Percentiles rank a stretch among this genome's conserved stretches.
Evolutionary conservation across 2,888 invertebrate genomes (phyloP).

Genomic region (Mimas tiliae): DNA sequence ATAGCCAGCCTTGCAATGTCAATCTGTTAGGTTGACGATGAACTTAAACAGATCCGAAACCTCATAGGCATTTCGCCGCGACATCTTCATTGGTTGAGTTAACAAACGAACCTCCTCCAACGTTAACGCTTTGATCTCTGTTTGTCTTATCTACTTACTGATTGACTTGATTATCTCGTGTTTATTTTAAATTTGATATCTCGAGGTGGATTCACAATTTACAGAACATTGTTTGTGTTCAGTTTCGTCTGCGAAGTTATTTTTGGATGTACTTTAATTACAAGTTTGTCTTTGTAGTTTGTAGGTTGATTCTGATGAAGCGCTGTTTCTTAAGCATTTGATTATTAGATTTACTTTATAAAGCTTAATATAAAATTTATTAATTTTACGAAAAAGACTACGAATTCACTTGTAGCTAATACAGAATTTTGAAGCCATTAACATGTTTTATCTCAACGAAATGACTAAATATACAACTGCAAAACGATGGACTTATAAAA

Average conservation of each 20-base stretch:
- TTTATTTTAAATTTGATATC: slow-evolving; percentile 31
- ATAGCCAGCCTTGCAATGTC: neutral
- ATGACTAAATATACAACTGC: too few species aligned
- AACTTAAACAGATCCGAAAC: slow-evolving; percentile 16
- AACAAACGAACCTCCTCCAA: slow-evolving; percentile 72
- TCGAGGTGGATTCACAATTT: slow-evolving; percentile 39
- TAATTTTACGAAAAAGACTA: too few species aligned
- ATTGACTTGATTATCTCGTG: slow-evolving; percentile 34
- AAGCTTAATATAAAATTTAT: too few species aligned
- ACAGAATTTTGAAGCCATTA: too few species aligned
- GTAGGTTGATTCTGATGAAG: neutral
- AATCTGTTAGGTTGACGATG: slow-evolving; percentile 9
- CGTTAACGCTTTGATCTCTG: slow-evolving; percentile 68
- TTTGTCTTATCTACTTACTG: slow-evolving; percentile 54
- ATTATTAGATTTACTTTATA: neutral
- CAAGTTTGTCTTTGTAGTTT: neutral
- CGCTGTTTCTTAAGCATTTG: neutral
- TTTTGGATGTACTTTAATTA: slow-evolving; percentile 35
- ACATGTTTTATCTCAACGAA: too few species aligned
- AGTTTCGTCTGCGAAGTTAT: slow-evolving; percentile 18
- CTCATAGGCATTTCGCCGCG: slow-evolving; percentile 33
- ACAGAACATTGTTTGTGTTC: slow-evolving; percentile 47
- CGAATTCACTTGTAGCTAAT: too few species aligned
- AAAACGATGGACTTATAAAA: too few species aligned
- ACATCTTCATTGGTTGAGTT: slow-evolving; percentile 70